phyloP scores from a whole-genome alignment of 2,888 invertebrate genomes.

The Watsonalla binaria region DNA sequence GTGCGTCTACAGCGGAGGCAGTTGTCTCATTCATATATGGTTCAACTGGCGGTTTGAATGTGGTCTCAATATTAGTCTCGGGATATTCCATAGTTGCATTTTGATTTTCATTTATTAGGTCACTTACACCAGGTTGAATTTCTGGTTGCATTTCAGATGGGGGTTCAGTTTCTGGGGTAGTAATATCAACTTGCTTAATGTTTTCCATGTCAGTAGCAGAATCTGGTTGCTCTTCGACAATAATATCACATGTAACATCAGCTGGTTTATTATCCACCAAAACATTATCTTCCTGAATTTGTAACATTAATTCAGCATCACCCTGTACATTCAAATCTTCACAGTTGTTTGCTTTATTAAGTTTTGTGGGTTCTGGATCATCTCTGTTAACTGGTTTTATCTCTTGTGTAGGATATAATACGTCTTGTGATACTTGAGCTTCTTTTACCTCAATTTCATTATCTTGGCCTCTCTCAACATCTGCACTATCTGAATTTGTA shows the following conservation, averaged over 20 bases:
- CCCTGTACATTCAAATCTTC: background rate
- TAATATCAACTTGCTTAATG: conserved; percentile 6
- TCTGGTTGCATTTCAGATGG: conserved; percentile 1
- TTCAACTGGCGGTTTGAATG: conserved; percentile 26
- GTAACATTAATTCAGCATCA: background rate
- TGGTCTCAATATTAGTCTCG: conserved; percentile 21
- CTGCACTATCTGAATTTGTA: conserved; percentile 12
- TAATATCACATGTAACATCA: background rate
- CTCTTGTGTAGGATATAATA: conserved; percentile 54
- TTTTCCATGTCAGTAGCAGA: conserved; percentile 1
- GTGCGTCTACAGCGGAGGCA: conserved; percentile 69
- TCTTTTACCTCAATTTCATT: conserved; percentile 9
- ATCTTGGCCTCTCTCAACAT: conserved; percentile 14
- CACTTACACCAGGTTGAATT: background rate
- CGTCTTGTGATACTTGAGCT: conserved; percentile 29
- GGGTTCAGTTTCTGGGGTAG: conserved; percentile 4
- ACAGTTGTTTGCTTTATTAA: conserved; percentile 3
- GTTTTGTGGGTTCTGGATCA: conserved; percentile 14
- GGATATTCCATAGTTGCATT: conserved; percentile 13
- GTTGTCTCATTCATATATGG: conserved; percentile 63
- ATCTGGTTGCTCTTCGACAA: background rate
- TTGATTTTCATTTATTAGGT: conserved; percentile 3
- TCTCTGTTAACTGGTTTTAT: conserved; percentile 46
- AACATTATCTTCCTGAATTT: background rate
- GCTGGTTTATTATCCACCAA: background rate